Conservation (phyloP, 2,888 invertebrate species). For the Aelia acuminata region DNA sequence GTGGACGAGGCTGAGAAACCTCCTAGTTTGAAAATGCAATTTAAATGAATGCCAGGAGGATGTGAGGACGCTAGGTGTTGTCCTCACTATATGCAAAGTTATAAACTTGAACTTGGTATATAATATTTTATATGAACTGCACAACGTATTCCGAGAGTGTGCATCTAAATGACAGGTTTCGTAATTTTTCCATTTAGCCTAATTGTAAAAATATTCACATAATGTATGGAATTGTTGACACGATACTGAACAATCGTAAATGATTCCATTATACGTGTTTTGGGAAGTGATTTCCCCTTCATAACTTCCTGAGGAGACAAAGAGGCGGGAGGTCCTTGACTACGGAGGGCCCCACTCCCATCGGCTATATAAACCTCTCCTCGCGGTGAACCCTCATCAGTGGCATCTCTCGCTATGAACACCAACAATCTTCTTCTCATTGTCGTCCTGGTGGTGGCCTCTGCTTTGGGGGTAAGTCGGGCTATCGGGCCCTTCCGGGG, state of each 20-base stretch:
- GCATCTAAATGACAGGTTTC: background rate
- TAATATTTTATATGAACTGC: background rate
- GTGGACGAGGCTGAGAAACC: too few species aligned
- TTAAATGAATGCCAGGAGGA: too few species aligned
- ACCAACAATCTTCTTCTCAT: background rate
- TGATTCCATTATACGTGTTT: background rate
- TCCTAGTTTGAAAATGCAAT: too few species aligned
- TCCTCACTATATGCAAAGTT: too few species aligned
- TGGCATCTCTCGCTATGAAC: background rate
- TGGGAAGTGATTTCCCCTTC: conserved; percentile 5
- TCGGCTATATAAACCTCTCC: background rate
- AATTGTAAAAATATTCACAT: conserved; percentile 9
- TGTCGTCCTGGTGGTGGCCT: background rate
- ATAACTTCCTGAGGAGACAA: conserved; percentile 37
- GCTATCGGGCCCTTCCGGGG: background rate
- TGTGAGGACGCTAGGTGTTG: too few species aligned
- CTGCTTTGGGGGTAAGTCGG: background rate
- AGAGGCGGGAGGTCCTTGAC: background rate
- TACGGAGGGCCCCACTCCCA: background rate
- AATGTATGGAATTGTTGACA: background rate
- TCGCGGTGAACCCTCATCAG: background rate
- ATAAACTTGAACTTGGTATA: too few species aligned
- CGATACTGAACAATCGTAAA: conserved; percentile 28
- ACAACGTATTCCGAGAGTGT: background rate
- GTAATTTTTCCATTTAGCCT: background rate